phyloP scores from a whole-genome alignment of 1,140 invertebrate genomes.

The Ceratina japonica region DNA sequence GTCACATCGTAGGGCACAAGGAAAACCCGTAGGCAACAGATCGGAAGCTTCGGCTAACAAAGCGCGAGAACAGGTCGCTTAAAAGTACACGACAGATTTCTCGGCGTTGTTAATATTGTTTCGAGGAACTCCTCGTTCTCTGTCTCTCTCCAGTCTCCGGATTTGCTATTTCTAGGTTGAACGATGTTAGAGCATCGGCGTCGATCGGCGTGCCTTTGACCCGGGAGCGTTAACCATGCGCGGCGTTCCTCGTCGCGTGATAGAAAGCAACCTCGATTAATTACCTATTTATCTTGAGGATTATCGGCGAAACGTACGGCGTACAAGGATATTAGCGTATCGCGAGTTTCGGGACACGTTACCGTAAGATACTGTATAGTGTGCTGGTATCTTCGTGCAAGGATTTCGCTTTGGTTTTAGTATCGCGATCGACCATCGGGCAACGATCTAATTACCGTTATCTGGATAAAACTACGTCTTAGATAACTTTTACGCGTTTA shows the following conservation, averaged over 20 bases:
- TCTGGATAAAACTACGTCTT: neutral
- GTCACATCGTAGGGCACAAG: neutral
- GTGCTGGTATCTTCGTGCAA: constrained; percentile 12
- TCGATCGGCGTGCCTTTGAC: constrained; percentile 44
- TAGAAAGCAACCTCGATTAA: constrained; percentile 48
- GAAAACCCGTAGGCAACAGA: constrained; percentile 19
- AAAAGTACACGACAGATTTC: constrained; percentile 13
- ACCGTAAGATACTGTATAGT: neutral
- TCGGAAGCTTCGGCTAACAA: constrained; percentile 26
- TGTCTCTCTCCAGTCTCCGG: neutral
- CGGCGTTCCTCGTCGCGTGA: constrained; percentile 41
- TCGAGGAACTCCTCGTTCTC: neutral
- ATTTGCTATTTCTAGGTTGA: constrained; percentile 31
- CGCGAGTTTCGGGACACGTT: constrained; percentile 21
- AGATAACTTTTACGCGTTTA: neutral
- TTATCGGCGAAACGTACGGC: constrained; percentile 43
- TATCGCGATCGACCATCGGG: neutral
- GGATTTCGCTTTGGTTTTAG: constrained; percentile 17
- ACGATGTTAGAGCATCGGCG: constrained; percentile 25
- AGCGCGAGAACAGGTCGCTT: constrained; percentile 5
- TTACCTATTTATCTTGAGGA: constrained; percentile 49
- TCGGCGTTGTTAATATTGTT: constrained; percentile 34
- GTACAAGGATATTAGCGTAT: constrained; percentile 42
- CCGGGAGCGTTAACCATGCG: constrained; percentile 37
- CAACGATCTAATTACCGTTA: neutral